Conservation (phyloP, 1,140 invertebrate genomes). For the Trinorchestia longiramus region DNA sequence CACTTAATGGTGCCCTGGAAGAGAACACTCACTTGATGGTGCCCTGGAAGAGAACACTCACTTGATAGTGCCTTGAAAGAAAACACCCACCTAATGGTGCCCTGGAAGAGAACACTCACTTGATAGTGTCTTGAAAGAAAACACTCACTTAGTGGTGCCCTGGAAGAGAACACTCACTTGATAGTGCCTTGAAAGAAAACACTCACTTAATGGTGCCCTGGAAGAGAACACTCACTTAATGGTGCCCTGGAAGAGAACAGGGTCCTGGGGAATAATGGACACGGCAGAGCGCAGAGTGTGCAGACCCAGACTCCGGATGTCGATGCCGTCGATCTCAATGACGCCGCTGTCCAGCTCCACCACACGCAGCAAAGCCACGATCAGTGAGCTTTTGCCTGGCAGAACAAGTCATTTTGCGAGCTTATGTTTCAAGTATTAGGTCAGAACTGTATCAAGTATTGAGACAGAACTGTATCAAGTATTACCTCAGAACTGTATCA, state of each 20-base stretch:
- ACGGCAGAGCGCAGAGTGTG: conserved; percentile 70
- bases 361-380: conserved; percentile 68
- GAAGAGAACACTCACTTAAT: conserved; percentile 69
- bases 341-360: conserved; percentile 68
- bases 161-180: conserved; percentile 69
- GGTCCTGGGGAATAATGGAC: conserved; percentile 72
- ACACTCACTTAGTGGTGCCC: too few relatives aligned
- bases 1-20: too few relatives aligned
- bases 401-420: not conserved
- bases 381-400: conserved; percentile 69
- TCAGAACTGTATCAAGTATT: too few relatives aligned
- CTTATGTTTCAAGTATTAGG: not conserved
- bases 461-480: too few relatives aligned
- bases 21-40: too few relatives aligned
- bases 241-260: conserved; percentile 73
- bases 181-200: conserved; percentile 74
- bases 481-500: too few relatives aligned
- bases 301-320: conserved; percentile 71
- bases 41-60: too few relatives aligned
- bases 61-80: too few relatives aligned
- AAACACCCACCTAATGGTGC: too few relatives aligned
- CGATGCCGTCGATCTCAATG: conserved; percentile 70
- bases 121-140: too few relatives aligned
- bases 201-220: conserved; percentile 27
- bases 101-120: too few relatives aligned